Evolutionary conservation across 2,113 vertebrate species (phyloP).

Genomic region (Triplophysa tibetana): DNA sequence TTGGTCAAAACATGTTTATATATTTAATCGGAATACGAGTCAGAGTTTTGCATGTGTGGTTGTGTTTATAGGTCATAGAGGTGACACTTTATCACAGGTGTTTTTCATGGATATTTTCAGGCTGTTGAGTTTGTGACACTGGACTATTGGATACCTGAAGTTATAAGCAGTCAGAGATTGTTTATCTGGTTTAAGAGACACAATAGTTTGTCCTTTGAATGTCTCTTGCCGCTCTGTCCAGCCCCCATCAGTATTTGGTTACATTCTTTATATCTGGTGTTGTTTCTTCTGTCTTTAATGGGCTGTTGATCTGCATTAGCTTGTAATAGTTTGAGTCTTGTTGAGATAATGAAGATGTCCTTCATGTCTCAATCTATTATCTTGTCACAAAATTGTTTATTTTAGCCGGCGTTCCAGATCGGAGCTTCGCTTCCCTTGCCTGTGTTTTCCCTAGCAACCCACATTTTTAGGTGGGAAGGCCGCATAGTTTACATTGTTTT

Average conservation of each 20-base stretch:
- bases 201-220: no score
- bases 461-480: constrained; percentile 6
- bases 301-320: constrained; percentile 2
- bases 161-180: neutral
- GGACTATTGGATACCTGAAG: neutral
- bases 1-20: no score
- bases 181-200: neutral
- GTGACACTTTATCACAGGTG: no score
- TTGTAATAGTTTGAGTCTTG: neutral
- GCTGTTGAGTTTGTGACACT: neutral
- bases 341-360: neutral
- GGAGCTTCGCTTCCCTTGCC: neutral
- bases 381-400: constrained; percentile 26
- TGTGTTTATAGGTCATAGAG: neutral
- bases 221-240: no score
- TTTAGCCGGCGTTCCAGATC: neutral
- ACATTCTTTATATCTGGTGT: neutral
- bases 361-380: constrained; percentile 14
- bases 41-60: no score
- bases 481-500: constrained; percentile 21
- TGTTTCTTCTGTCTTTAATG: neutral
- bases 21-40: no score
- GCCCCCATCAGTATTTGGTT: neutral
- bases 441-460: neutral
- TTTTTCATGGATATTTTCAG: neutral